Evolutionary conservation across 2,113 vertebrate genomes (phyloP).

Genomic region (Brevimyrus niger): DNA sequence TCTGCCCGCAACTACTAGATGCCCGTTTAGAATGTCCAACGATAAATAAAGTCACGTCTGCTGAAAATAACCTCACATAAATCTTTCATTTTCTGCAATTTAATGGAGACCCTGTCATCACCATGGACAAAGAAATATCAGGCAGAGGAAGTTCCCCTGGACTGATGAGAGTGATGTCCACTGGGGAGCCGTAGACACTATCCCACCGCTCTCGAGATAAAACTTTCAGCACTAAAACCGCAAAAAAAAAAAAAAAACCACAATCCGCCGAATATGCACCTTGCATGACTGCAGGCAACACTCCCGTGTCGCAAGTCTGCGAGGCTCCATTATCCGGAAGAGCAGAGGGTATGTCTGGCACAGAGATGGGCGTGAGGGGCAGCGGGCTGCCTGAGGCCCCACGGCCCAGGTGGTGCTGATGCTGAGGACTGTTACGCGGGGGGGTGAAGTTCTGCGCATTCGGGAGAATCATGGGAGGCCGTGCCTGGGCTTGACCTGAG

Average conservation of each 20-base stretch:
- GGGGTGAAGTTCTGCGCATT: conserved; percentile 55
- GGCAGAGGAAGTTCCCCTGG: neutral
- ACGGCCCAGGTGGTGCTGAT: conserved; percentile 44
- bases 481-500: conserved; percentile 46
- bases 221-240: neutral
- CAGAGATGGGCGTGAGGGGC: conserved; percentile 34
- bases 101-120: neutral
- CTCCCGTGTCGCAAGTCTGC: conserved; percentile 15
- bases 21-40: neutral
- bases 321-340: conserved; percentile 45
- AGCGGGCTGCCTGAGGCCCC: conserved; percentile 50
- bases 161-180: neutral
- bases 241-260: neutral
- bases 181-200: neutral
- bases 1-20: neutral
- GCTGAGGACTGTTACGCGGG: conserved; percentile 55
- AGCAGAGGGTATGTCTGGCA: conserved; percentile 43
- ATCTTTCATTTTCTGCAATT: neutral
- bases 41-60: neutral
- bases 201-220: neutral
- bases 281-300: conserved; percentile 46
- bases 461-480: conserved; percentile 46
- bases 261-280: conserved; percentile 35
- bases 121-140: neutral
- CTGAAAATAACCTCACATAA: neutral